phyloP scores from a whole-genome alignment of 2,113 vertebrate species.

The Clarias macrocephalus region DNA sequence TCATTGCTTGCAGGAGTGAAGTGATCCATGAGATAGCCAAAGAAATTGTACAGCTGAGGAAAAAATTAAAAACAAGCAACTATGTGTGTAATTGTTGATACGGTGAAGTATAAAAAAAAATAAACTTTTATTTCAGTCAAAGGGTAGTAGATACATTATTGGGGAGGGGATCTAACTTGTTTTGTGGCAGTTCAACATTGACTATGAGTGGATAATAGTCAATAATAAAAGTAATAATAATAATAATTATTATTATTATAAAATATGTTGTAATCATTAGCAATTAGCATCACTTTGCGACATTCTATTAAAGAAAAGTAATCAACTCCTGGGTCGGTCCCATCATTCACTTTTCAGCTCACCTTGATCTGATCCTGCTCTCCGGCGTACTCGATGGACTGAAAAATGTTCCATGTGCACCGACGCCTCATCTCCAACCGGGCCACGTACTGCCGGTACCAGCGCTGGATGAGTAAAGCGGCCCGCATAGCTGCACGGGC shows the following conservation, averaged over 20 bases:
- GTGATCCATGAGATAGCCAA: constrained; percentile 87
- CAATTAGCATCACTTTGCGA: neutral
- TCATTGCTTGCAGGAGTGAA: constrained; percentile 82
- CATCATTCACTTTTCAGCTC: neutral
- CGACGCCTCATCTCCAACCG: constrained; percentile 87
- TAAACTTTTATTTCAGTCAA: neutral
- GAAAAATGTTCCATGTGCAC: constrained; percentile 93
- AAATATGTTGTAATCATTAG: neutral
- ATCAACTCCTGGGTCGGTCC: no score
- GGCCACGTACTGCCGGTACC: constrained; percentile 85
- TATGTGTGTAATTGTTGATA: neutral
- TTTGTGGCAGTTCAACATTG: neutral
- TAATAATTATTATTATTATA: neutral
- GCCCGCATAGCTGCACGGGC: constrained; percentile 80
- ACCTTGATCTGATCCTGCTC: constrained; percentile 95
- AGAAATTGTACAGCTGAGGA: constrained; percentile 88
- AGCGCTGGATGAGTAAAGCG: constrained; percentile 86
- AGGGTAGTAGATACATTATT: neutral
- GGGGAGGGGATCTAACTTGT: neutral
- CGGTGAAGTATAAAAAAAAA: neutral
- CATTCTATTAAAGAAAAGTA: no score
- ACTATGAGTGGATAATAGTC: neutral
- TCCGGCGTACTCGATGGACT: constrained; percentile 88
- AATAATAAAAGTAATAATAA: neutral
- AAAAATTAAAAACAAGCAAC: neutral